phyloP scores from a whole-genome alignment of 2,888 invertebrate species.

The Diabrotica balteata region DNA sequence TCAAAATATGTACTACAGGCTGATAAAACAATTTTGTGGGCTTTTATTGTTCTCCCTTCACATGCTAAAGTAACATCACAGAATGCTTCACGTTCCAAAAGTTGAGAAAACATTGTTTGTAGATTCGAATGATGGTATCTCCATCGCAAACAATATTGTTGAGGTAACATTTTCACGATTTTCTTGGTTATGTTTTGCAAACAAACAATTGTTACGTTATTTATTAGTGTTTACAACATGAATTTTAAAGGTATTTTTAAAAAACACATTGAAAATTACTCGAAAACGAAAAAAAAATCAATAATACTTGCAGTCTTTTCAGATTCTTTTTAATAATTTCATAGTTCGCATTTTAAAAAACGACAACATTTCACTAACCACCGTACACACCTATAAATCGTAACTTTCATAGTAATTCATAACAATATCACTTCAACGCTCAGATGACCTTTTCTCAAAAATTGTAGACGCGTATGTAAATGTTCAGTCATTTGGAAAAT shows the following conservation, averaged over 20 bases:
- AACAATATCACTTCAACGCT: conserved; percentile 40
- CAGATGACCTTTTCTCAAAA: conserved; percentile 55
- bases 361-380: conserved; percentile 41
- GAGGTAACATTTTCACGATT: conserved; percentile 72
- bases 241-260: conserved; percentile 42
- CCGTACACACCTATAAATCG: conserved; percentile 40
- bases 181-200: conserved; percentile 44
- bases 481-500: conserved; percentile 71
- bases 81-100: conserved; percentile 86
- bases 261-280: conserved; percentile 54
- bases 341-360: conserved; percentile 46
- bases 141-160: conserved; percentile 92
- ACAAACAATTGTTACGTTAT: conserved; percentile 36
- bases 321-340: conserved; percentile 50
- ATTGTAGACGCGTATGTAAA: conserved; percentile 59
- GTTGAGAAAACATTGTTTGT: conserved; percentile 87
- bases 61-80: conserved; percentile 91
- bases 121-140: conserved; percentile 92
- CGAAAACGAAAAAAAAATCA: conserved; percentile 58
- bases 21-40: conserved; percentile 86
- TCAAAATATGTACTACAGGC: conserved; percentile 94
- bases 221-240: conserved; percentile 33
- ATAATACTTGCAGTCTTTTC: conserved; percentile 52
- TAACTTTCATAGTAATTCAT: conserved; percentile 37
- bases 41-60: conserved; percentile 79